phyloP scores from a whole-genome alignment of 1,140 invertebrate genomes.

The Sitophilus oryzae region DNA sequence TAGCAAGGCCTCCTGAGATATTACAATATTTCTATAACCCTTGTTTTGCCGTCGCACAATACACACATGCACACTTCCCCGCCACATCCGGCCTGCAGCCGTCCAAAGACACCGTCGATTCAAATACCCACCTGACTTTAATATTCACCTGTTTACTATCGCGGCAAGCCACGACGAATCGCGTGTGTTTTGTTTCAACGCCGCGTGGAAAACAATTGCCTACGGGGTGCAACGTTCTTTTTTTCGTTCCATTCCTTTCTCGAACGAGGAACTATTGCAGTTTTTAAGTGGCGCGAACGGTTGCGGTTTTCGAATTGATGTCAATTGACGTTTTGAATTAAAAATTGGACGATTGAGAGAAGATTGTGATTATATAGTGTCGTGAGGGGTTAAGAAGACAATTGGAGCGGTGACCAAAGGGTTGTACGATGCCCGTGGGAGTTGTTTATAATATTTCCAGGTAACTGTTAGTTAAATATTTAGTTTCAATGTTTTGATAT shows the following conservation, averaged over 20 bases:
- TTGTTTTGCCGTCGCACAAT: too few species aligned
- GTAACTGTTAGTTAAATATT: conserved; percentile 13
- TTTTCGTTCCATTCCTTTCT: too few species aligned
- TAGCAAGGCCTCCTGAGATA: too few species aligned
- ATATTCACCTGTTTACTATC: conserved; percentile 29
- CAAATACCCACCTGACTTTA: conserved; percentile 33
- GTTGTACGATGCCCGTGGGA: conserved; percentile 28
- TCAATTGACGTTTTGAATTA: neutral
- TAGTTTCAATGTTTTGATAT: too few species aligned
- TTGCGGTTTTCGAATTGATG: neutral
- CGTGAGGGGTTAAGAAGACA: conserved; percentile 28
- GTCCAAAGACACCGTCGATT: conserved; percentile 19
- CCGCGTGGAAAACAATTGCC: too few species aligned
- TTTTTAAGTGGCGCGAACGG: too few species aligned
- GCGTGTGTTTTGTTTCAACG: conserved; percentile 11
- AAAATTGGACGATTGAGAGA: neutral
- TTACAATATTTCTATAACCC: neutral
- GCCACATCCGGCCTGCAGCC: conserved; percentile 29
- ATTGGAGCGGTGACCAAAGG: too few species aligned
- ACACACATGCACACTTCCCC: conserved; percentile 23
- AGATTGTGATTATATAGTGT: conserved; percentile 16
- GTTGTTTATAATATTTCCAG: conserved; percentile 26
- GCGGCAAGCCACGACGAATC: conserved; percentile 6
- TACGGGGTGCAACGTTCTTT: too few species aligned
- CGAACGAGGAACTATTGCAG: too few species aligned